Evolutionary conservation across 2,888 invertebrate species (phyloP), one percentile per base, ranked within the genome.

Genomic region (Scrobipalpa atriplicella): DNA sequence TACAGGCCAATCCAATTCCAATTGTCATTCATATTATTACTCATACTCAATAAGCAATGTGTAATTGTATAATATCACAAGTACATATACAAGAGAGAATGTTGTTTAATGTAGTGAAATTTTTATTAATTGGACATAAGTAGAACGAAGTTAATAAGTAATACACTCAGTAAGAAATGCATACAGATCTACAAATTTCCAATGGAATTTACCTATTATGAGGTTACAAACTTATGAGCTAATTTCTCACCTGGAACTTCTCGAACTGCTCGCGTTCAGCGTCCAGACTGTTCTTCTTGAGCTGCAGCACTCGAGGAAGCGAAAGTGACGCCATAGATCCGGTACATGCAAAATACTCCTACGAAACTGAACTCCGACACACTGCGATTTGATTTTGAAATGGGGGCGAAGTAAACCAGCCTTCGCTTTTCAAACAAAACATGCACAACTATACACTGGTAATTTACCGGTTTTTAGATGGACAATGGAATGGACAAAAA

Each of bases 261-360:
- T 97, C 97, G 84, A 97, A 97, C 78, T 95, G 95, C 85, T 97
- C 97, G 66, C 96, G 94, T 86, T 97, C 96, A 73, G 95, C 94
- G 83, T 96, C 96, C 81, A 96, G 86, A 81, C 95, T 96, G 71
- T 95, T 95, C 90, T 96, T 96, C 83, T 95, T 94, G 74, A 95
- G 94, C 82, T 96, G 95, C 70, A 96, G 89, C 72, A 96, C 95
- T 78, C 95, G 92, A 47, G 95, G 95, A 76, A 96, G 87, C 58
- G 95, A 96, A 82, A 96, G 86, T 74, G 96, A 96, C 90, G 96
- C 95, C 96, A 96, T 96, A 85, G 82, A 82, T 81, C 83, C 83
- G 68, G 81, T 82, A 87, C 82, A 87, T 82, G 78, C 79, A 76
- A 82, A 82, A 78, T 73, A 81, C 78, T 77, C 76, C 76, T 72